Base-by-base conservation (phyloP, 1,140 invertebrate genomes). In the Frieseomelitta varia region DNA sequence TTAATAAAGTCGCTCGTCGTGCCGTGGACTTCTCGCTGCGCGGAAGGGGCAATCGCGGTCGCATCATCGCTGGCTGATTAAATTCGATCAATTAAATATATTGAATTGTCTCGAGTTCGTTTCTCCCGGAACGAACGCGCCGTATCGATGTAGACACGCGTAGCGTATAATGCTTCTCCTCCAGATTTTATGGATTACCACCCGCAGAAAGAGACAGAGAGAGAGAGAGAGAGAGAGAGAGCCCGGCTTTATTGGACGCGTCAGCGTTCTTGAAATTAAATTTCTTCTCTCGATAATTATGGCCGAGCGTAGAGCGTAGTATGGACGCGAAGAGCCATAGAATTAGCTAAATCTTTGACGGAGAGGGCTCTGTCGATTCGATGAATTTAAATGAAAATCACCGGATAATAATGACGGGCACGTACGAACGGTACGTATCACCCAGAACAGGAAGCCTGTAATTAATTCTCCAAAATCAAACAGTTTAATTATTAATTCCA, bases 21-120 rank as follows among this genome's bases (percentile, higher is more conserved):
- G n/a, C n/a, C n/a, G n/a, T n/a, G n/a, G n/a, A n/a, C n/a, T n/a
- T n/a, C n/a, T n/a, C n/a, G 39, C 17, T 12, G 34, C 8, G 4
- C 4, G 63, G 6, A 2, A 24, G 27, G 56, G 21, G 39, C 21
- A 27, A 14, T 10, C 39, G 0, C 8, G 6, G 53, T 30, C n/a
- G 63, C 14, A 6, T 10, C 8, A 1, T 24, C 30, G 24, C 21
- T 12, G 34, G 2, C 12, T 68, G 21, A 79, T 79, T 68, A 79
- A 79, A 79, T 79, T 68, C 51, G 63, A 61, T 83, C 65, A 83
- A 78, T 83, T 83, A 78, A 78, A 71, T n/a, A 39, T 30, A 72
- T 80, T 15, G 53, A 80, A 58, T 61, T 72, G 30, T 47, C 27
- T 39, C 55, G 56, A 61, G 17, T 34, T 17, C 3, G 21, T 10